Evolutionary conservation across 2,113 vertebrate genomes (phyloP), one percentile per base, ranked within the genome.

Genomic region (Hippocampus barbouri): DNA sequence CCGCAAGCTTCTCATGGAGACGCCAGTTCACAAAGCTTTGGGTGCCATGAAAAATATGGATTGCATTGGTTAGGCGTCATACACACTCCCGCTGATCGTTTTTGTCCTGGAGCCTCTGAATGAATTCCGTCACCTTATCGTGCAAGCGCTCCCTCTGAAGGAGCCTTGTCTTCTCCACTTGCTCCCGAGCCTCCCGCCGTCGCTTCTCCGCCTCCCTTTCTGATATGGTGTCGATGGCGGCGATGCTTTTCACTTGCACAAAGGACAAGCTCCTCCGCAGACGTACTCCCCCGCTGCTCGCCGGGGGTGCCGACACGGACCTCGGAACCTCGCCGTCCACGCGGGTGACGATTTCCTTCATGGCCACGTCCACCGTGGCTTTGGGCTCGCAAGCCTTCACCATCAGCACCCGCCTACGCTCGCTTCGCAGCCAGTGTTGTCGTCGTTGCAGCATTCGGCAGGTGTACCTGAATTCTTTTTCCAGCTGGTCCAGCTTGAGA

Each of bases 211-310:
- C 69, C 78, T 93, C 89, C 60, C 90, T 93, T 20, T 89, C 77
- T 10, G 87, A 92, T 68, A 93, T 94, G 43, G 83, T 87, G 83
- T 94, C 92, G 25, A 93, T 93, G 1, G 86, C 72, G 10, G 92
- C 89, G 0, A 94, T 88, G 30, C 87, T 72, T 54, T 87, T 91
- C 71, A 94, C 86, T 83, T 91, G 82, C 76, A 89, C 76, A 53
- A 92, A 79, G 1, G 93, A 94, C 34, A 91, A 12, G 23, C 72
- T 78, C 51, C 75, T 47, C 12, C 63, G 70, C 25, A 77, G 2
- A 45, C 5, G 53, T 10, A 56, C 43, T 6, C 71, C 68, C 63
- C 68, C 72, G 70, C 43, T 0, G 38, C 38, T 34, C 18, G 23
- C 23, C 1, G 53, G 72, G 0, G 70, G 79, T 1, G 86, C 90